These are phyloP conservation scores for Teleiodes luculella DNA, from an alignment of 2,888 invertebrate species.

Conservation along the genomic window DNA sequence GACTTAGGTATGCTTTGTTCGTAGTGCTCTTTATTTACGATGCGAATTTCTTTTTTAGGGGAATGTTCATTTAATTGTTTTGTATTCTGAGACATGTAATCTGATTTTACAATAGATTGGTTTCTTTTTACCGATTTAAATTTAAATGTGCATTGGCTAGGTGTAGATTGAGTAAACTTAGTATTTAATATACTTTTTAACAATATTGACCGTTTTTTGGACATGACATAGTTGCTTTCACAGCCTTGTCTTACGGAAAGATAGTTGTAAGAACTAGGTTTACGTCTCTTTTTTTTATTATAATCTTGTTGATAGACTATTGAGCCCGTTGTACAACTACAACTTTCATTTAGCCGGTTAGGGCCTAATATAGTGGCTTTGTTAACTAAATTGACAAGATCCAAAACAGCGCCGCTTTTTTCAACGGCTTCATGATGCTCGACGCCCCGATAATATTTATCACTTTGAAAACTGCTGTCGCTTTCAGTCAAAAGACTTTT, in stretches of 20 bases:
- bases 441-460: neutral
- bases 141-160: neutral
- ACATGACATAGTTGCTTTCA: neutral
- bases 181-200: neutral
- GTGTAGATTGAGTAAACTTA: constrained; percentile 1
- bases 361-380: constrained; percentile 14
- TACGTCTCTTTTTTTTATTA: neutral
- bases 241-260: neutral
- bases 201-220: neutral
- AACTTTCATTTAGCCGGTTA: neutral
- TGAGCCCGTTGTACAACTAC: neutral
- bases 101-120: neutral
- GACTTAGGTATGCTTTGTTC: neutral
- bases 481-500: neutral
- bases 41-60: neutral
- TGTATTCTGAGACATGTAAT: neutral
- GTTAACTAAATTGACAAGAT: constrained; percentile 44
- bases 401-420: constrained; percentile 34
- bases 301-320: neutral
- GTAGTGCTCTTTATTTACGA: neutral
- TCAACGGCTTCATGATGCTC: constrained; percentile 18
- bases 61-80: neutral
- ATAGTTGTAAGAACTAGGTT: neutral
- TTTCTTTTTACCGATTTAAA: neutral
- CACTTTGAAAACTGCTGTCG: neutral